Conservation (phyloP, 2,113 vertebrate species). For the Bos indicus region DNA sequence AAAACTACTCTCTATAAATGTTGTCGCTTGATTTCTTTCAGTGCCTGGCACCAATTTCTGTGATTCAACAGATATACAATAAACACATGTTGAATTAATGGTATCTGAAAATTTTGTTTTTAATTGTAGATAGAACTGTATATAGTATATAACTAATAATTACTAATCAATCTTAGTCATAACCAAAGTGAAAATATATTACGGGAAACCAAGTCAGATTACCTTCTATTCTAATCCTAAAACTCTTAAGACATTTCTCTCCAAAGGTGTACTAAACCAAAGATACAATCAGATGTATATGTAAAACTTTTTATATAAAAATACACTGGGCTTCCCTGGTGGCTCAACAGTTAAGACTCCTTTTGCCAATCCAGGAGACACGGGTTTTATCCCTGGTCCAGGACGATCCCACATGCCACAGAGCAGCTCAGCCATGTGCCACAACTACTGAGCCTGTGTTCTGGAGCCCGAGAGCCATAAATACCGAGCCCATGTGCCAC, state of each 20-base stretch:
- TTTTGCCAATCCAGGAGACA: neutral
- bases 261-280: neutral
- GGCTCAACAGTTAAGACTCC: neutral
- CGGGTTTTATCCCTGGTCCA: neutral
- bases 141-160: neutral
- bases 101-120: neutral
- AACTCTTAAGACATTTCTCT: neutral
- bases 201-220: constrained; percentile 5
- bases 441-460: neutral
- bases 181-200: neutral
- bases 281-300: neutral
- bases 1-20: neutral
- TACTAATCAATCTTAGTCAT: neutral
- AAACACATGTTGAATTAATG: neutral
- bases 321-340: neutral
- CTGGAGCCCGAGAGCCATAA: neutral
- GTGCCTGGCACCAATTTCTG: neutral
- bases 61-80: neutral
- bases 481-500: neutral
- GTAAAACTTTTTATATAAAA: neutral
- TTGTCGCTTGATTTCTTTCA: neutral
- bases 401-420: neutral
- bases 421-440: neutral
- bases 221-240: neutral
- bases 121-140: neutral